These are phyloP conservation scores for Pseudomyrmex cubaensis DNA, from an alignment of 1,140 invertebrate genomes.

Conservation along the genomic window DNA sequence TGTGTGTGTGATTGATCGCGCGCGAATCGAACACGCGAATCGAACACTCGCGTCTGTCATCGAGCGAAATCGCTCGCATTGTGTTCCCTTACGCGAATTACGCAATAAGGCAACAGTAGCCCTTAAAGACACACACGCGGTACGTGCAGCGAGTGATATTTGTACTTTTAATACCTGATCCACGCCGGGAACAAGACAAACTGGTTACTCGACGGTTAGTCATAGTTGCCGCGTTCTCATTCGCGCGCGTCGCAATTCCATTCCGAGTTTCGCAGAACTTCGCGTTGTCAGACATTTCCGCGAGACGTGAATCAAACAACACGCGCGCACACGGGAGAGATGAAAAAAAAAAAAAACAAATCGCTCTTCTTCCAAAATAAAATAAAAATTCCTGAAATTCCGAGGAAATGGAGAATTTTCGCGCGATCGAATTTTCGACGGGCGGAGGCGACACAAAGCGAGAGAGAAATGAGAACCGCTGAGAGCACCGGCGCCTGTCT, in stretches of 20 bases:
- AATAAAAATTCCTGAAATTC: not conserved
- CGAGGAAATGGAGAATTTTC: not conserved
- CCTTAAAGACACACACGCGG: constrained; percentile 62
- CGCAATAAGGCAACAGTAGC: constrained; percentile 63
- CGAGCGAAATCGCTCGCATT: no score
- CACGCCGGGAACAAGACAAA: constrained; percentile 64
- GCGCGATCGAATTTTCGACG: not conserved
- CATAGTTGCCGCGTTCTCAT: constrained; percentile 39
- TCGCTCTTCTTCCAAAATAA: not conserved
- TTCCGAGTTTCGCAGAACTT: no score
- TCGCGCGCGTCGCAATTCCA: no score
- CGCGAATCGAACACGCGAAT: no score
- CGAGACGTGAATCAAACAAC: not conserved
- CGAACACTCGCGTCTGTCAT: no score
- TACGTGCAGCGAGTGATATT: constrained; percentile 56
- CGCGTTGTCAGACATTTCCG: not conserved
- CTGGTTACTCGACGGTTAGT: constrained; percentile 63
- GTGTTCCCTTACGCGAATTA: not conserved
- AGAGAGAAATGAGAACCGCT: constrained; percentile 78
- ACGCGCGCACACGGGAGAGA: not conserved
- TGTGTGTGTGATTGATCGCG: no score
- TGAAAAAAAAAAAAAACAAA: no score
- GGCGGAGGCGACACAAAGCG: not conserved
- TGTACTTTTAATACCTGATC: constrained; percentile 56
- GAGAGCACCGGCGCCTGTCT: constrained; percentile 80